These are phyloP conservation scores for Conger conger DNA, from an alignment of 2,113 vertebrate species.

Conservation along the genomic window DNA sequence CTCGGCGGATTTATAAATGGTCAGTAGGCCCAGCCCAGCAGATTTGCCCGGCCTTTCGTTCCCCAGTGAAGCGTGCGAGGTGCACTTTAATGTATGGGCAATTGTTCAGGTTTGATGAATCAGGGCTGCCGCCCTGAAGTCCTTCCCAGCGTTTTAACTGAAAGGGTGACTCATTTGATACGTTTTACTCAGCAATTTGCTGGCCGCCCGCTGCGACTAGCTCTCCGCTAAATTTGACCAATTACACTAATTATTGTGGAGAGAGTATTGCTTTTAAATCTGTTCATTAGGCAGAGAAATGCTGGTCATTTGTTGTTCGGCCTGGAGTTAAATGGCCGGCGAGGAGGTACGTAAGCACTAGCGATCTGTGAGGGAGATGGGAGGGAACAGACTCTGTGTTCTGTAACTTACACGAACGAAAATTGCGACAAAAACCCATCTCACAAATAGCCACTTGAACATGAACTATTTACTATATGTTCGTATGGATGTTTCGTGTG, in stretches of 20 bases:
- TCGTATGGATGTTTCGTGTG: background rate
- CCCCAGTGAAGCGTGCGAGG: background rate
- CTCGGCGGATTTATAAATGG: background rate
- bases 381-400: background rate
- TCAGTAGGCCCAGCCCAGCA: background rate
- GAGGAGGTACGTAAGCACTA: background rate
- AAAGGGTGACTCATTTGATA: slow-evolving; percentile 63
- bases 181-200: slow-evolving; percentile 62
- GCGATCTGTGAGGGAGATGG: background rate
- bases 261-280: slow-evolving; percentile 55
- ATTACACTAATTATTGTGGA: slow-evolving; percentile 70
- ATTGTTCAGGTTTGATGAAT: slow-evolving; percentile 44
- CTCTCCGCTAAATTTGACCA: slow-evolving; percentile 66
- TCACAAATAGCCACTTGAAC: background rate
- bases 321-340: background rate
- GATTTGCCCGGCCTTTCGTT: background rate
- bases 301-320: slow-evolving; percentile 47
- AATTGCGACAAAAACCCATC: background rate
- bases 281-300: slow-evolving; percentile 58
- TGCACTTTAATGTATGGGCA: background rate
- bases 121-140: slow-evolving; percentile 49
- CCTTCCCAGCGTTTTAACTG: slow-evolving; percentile 53
- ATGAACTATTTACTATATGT: background rate
- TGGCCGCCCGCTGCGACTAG: slow-evolving; percentile 56
- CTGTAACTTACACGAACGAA: background rate